Evolutionary conservation across 2,888 invertebrate species (phyloP).

Genomic region (Sarcophaga carnaria): DNA sequence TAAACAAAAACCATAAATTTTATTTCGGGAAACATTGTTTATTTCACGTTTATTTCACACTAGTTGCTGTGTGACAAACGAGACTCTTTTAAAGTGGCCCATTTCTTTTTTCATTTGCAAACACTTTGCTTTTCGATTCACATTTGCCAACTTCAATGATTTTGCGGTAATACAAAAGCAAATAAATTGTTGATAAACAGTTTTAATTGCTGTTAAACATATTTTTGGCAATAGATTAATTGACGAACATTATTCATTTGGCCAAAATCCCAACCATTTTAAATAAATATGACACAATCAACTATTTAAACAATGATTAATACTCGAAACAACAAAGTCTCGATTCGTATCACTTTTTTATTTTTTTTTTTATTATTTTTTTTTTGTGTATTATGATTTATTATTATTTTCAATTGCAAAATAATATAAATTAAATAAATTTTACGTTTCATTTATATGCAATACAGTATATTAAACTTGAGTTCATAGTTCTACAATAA

Average conservation of each 20-base stretch:
- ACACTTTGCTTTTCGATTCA: not conserved
- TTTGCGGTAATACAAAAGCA: not conserved
- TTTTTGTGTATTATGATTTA: not conserved
- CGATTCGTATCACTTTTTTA: not conserved
- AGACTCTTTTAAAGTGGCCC: not conserved
- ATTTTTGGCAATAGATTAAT: too few species aligned
- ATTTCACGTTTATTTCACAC: too few species aligned
- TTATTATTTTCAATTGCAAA: too few species aligned
- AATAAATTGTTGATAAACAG: not conserved
- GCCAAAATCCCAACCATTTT: not conserved
- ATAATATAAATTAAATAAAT: not conserved
- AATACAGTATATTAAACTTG: too few species aligned
- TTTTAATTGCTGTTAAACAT: too few species aligned
- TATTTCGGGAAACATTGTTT: too few species aligned
- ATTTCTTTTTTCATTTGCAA: not conserved
- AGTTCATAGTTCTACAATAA: not conserved
- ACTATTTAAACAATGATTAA: not conserved
- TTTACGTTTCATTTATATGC: not conserved
- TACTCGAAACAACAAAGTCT: not conserved
- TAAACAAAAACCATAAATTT: too few species aligned
- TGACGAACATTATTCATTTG: too few species aligned
- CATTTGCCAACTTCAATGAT: not conserved
- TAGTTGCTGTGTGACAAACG: not conserved
- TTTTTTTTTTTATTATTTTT: not conserved
- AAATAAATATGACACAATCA: not conserved